Evolutionary conservation across 1,140 invertebrate genomes (phyloP), one percentile per base, ranked within the genome.

Genomic region (Thaumetopoea pityocampa): DNA sequence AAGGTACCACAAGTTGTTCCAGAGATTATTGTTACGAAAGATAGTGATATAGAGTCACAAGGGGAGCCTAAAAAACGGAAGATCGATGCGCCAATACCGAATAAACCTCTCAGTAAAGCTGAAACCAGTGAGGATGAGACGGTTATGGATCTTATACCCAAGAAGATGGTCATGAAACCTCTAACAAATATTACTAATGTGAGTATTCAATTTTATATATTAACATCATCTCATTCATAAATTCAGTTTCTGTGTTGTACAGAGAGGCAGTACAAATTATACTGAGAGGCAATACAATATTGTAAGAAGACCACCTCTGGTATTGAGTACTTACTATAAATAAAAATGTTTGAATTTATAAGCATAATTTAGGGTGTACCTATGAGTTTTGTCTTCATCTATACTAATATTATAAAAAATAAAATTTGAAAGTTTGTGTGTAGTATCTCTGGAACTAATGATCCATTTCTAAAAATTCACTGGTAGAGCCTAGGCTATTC

Each of bases 51-150:
- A 37, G 84, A 85, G 48, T 49, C 54, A 9, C 49, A 50, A 32
- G 40, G 60, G 7, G 72, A 84, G 33, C 45, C 56, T 23, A 84
- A 82, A 44, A 84, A 80, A 48, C 63, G 72, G 20, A 84, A 82
- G 49, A 48, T 74, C 12, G 80, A 84, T n/a, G 14, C 47, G 10
- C 15, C 40, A 15, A 10, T 70, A 40, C 34, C 53, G 18, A 29
- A 46, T 15, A 77, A 76, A 53, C 6, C 33, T 26, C 56, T 52
- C 16, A 53, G 22, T 3, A 83, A 79, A 43, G 54, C 50, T n/a
- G 69, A 83, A 26, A 67, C 78, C 5, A 78, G 78, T 68, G 80
- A 84, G 49, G 80, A 84, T 53, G 80, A 84, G 45, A 77, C 63
- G 45, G 48, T 73, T 17, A 70, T 79, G 63, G 80, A 84, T 41